phyloP scores from a whole-genome alignment of 2,888 invertebrate species.

The Linyphia triangularis region DNA sequence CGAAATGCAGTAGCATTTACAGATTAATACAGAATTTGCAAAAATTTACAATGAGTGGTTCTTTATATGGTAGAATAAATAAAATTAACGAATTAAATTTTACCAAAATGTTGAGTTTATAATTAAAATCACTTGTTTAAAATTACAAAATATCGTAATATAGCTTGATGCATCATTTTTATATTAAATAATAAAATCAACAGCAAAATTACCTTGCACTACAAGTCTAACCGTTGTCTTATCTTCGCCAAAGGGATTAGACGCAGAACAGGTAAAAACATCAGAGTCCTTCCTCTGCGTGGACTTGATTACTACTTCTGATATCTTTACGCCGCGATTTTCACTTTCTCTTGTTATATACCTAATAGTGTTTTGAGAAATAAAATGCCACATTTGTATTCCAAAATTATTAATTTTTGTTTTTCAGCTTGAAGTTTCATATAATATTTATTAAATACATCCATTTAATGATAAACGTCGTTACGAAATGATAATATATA shows the following conservation, averaged over 20 bases:
- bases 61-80: too few species aligned
- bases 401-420: too few species aligned
- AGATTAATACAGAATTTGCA: too few species aligned
- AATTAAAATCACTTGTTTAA: too few species aligned
- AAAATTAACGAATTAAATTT: too few species aligned
- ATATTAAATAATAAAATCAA: neutral
- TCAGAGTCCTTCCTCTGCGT: slow-evolving; percentile 94
- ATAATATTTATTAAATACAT: neutral
- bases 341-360: slow-evolving; percentile 87
- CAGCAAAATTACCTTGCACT: slow-evolving; percentile 86
- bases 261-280: slow-evolving; percentile 93
- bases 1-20: too few species aligned
- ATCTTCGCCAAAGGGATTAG: slow-evolving; percentile 95
- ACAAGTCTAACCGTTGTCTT: slow-evolving; percentile 97
- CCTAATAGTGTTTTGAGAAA: too few species aligned
- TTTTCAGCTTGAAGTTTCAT: neutral
- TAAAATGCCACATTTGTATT: too few species aligned
- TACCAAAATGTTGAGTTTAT: too few species aligned
- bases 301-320: slow-evolving; percentile 92
- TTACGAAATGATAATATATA: neutral
- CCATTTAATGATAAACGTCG: neutral
- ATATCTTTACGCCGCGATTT: slow-evolving; percentile 88
- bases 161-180: too few species aligned
- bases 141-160: too few species aligned
- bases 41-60: too few species aligned